Base-by-base conservation (phyloP, 2,888 invertebrate species). In the Microctonus hyperodae region DNA sequence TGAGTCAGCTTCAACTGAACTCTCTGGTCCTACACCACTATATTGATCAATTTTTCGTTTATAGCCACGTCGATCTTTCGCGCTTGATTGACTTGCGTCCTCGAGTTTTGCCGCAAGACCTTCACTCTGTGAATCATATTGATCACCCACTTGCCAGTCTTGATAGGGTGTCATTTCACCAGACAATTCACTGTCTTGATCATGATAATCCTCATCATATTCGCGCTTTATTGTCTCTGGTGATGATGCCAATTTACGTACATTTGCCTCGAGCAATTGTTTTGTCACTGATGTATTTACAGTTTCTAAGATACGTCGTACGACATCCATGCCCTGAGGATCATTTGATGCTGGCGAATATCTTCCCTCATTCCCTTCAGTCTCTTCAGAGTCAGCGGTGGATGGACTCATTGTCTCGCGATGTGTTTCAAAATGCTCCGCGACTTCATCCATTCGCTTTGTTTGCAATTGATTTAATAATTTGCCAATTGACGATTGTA, bases 101-200 rank as follows among this genome's bases (percentile, higher is more conserved):
- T 92, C 91, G 56, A 92, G 86, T 81, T 93, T 92, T 50, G 92
- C 92, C n/a, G 91, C 90, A 70, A 91, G 83, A n/a, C 91, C 90
- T 85, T 92, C 92, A 74, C 90, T 90, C 79, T 89, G 83, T n/a
- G 81, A 83, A 64, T 83, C 83, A 57, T 78, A 83, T 58, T 82
- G 83, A 53, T 83, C 83, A 23, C 73, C 70, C 40, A 74, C 64
- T 9, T 77, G 74, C 82, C 82, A 82, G 25, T 82, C 81, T 7
- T 75, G 78, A 69, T 73, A 79, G 35, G 79, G 80, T 10, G 77
- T 72, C 76, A 81, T 81, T 65, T 84, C 83, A 59, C 78, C 80
- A 33, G 83, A 83, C 72, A 83, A 79, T 63, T 82, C 83, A 56
- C 83, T 92, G 77, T 93, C 93, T 77, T 93, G 93, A 75, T 92